phyloP scores from a whole-genome alignment of 2,888 invertebrate species.

The Tiliacea aurago region DNA sequence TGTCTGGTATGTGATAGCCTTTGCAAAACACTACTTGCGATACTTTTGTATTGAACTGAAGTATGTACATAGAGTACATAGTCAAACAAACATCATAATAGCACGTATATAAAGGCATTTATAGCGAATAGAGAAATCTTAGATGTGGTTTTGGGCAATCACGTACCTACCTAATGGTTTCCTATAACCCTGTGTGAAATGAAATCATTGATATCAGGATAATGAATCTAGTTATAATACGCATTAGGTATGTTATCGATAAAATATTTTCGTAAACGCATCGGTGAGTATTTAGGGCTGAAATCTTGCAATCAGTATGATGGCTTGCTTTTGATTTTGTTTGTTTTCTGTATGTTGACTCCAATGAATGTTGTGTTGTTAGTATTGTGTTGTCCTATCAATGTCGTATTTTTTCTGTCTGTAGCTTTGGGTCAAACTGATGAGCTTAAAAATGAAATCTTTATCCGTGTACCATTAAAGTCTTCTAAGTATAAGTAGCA shows the following conservation, averaged over 20 bases:
- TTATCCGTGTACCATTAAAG: background rate
- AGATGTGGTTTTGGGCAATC: slow-evolving; percentile 29
- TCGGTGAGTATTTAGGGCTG: slow-evolving; percentile 29
- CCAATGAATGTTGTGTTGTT: background rate
- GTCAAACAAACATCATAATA: slow-evolving; percentile 46
- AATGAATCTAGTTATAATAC: slow-evolving; percentile 14
- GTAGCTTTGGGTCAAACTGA: background rate
- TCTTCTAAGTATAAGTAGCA: background rate
- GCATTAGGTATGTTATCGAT: slow-evolving; percentile 21
- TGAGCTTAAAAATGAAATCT: background rate
- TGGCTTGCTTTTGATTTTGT: background rate
- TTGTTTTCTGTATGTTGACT: background rate
- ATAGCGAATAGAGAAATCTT: slow-evolving; percentile 8
- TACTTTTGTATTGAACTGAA: slow-evolving; percentile 66
- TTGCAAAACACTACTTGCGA: slow-evolving; percentile 77
- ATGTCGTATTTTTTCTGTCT: background rate
- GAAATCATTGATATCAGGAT: slow-evolving; percentile 6
- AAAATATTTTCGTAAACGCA: slow-evolving; percentile 25
- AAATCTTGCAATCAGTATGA: slow-evolving; percentile 10
- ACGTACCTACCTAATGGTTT: slow-evolving; percentile 6
- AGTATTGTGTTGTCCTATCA: background rate
- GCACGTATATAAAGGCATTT: slow-evolving; percentile 24
- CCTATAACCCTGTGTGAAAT: slow-evolving; percentile 16
- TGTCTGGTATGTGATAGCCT: slow-evolving; percentile 81
- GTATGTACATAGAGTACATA: slow-evolving; percentile 27